Base-by-base conservation (phyloP, 2,113 vertebrate genomes). In the Athene cunicularia region DNA sequence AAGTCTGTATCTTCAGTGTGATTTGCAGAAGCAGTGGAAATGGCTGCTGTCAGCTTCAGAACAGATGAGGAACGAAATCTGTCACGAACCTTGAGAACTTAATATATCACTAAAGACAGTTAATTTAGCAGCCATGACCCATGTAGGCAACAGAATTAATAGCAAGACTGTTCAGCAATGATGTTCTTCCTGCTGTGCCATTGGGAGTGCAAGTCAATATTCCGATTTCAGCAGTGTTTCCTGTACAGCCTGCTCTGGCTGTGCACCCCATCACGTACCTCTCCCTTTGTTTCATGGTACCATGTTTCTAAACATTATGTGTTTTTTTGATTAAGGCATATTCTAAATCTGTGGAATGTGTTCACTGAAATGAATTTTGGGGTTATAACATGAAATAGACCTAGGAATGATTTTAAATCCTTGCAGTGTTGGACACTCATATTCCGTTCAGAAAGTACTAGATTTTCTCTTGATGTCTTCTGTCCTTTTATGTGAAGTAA, bases 51-150 rank as follows among this genome's bases (percentile, higher is more conserved):
- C 97, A 97, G 86, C 71, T 92, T 86, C 75, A 74, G 67, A 96
- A 90, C 35, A 88, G 94, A 96, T 80, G 89, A 98, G 93, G 95
- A 97, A 92, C n/a, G 2, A 93, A 97, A 96, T 83, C 95, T 98
- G 97, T 97, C 97, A 98, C 2, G 7, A 97, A 96, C 92, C 41
- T 84, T 93, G 95, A 97, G 96, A 97, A 97, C 91, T 97, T 98
- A 98, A 98, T 98, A 97, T 98, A 98, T 98, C 97, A 98, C 92
- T 97, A 96, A 97, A 95, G 97, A 98, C 97, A 97, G 96, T 97
- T 98, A 98, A 98, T 97, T 97, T 98, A 97, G 91, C 94, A 97
- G 66, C 84, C 76, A 88, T 96, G 95, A 95, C 96, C 98, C 90
- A 90, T 94, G 95, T 50, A 97, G 96, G 89, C 93, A 96, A 93